Evolutionary conservation across 23 tunicate genomes (phyloP).

Genomic region (Diplosoma virens): DNA sequence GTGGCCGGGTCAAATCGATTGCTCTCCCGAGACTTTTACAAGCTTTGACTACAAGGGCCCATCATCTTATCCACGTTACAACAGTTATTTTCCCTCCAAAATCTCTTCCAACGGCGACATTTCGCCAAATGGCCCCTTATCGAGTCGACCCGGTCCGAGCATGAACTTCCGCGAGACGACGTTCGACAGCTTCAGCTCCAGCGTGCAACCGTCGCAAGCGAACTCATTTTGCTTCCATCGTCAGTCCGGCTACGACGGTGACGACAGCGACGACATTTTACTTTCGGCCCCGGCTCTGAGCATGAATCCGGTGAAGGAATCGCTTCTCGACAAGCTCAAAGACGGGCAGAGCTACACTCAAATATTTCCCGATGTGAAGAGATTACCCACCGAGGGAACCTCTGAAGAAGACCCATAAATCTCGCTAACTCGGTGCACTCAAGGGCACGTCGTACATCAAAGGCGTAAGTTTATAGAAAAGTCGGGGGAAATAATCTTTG

Average conservation of each 20-base stretch:
- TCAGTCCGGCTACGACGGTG: not conserved
- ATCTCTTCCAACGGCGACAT: not conserved
- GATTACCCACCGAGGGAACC: constrained; percentile 36
- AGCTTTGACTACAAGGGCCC: constrained; percentile 53
- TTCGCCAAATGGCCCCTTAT: not conserved
- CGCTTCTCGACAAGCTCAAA: constrained; percentile 40
- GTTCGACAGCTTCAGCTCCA: not conserved
- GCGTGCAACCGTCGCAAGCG: not conserved
- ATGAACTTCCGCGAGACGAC: not conserved
- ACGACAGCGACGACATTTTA: not conserved
- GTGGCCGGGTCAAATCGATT: constrained; percentile 27
- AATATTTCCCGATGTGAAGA: constrained; percentile 26
- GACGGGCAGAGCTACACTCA: constrained; percentile 52
- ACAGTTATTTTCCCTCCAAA: not conserved
- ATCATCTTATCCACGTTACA: not conserved
- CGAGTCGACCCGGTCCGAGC: not conserved
- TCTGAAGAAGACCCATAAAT: constrained; percentile 10
- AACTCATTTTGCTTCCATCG: constrained; percentile 15
- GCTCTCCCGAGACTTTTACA: constrained; percentile 60
- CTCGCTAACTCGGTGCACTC: too few species aligned
- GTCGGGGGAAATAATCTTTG: too few species aligned
- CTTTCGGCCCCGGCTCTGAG: constrained; percentile 14
- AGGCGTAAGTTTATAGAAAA: too few species aligned
- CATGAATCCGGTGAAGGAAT: constrained; percentile 52
- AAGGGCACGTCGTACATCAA: too few species aligned